These are phyloP conservation scores for Botrylloides violaceus DNA, from an alignment of 23 tunicate species.

Conservation along the genomic window DNA sequence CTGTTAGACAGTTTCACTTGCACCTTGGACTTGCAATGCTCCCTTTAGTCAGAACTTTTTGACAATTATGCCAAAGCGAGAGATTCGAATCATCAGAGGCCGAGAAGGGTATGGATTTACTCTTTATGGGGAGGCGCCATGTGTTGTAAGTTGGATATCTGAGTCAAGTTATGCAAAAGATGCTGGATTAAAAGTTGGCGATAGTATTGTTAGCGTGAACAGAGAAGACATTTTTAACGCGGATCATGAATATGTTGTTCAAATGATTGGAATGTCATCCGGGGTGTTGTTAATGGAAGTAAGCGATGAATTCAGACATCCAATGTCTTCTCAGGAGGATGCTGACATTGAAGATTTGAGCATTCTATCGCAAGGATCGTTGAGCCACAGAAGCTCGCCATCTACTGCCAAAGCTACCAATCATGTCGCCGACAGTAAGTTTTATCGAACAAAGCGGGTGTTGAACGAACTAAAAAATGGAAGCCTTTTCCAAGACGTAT, in stretches of 20 bases:
- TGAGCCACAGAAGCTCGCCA: background rate
- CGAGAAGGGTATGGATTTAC: slow-evolving; percentile 69
- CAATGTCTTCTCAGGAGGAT: slow-evolving; percentile 2
- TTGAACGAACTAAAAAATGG: slow-evolving; percentile 55
- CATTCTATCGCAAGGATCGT: background rate
- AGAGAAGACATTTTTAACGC: slow-evolving; percentile 49
- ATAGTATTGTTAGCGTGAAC: slow-evolving; percentile 56
- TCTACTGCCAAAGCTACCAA: background rate
- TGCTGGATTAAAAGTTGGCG: slow-evolving; percentile 61
- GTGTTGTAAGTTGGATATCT: slow-evolving; percentile 73
- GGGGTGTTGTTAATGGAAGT: background rate
- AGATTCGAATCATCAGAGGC: slow-evolving; percentile 42
- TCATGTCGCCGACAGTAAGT: background rate
- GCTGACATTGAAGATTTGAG: background rate
- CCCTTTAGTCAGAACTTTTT: no score
- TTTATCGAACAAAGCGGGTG: slow-evolving; percentile 51
- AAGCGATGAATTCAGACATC: background rate
- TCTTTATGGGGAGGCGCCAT: slow-evolving; percentile 40
- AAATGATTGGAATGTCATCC: slow-evolving; percentile 33
- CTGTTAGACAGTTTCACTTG: no score
- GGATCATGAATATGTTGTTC: slow-evolving; percentile 63
- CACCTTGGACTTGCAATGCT: no score
- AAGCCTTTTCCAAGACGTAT: slow-evolving; percentile 38
- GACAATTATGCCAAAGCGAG: background rate
- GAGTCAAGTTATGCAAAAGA: slow-evolving; percentile 43